Evolutionary conservation across 2,113 vertebrate species (phyloP).

Genomic region (Crypturellus undulatus): DNA sequence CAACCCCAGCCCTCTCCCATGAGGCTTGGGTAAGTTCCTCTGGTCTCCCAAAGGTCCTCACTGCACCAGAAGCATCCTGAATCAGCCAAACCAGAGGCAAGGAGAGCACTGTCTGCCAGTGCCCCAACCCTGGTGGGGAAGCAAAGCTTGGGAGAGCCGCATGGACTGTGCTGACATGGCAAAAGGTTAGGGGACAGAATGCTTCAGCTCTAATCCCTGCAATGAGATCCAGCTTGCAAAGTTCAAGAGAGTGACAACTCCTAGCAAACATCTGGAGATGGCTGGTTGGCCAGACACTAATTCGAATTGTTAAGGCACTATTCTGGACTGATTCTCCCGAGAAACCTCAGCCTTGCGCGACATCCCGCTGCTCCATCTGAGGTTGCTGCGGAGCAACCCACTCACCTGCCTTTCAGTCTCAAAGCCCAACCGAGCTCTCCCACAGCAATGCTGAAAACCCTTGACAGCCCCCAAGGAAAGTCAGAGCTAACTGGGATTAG

Average conservation of each 20-base stretch:
- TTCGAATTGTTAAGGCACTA: slow-evolving; percentile 66
- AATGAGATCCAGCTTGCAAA: neutral
- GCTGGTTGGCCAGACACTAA: neutral
- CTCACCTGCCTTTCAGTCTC: neutral
- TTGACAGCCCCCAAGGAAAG: slow-evolving; percentile 8
- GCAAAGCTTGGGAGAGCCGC: neutral
- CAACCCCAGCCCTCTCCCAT: neutral
- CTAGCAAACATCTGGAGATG: neutral
- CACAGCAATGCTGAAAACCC: neutral
- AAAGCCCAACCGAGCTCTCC: neutral
- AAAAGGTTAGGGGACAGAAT: neutral
- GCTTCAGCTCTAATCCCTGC: neutral
- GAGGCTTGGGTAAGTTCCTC: neutral
- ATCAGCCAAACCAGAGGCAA: neutral
- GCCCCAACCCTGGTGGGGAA: neutral
- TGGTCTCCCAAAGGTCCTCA: neutral
- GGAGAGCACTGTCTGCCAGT: neutral
- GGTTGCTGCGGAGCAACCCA: neutral
- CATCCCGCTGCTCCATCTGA: neutral
- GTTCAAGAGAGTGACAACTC: neutral
- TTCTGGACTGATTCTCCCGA: neutral
- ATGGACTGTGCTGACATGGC: accelerated
- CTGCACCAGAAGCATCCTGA: neutral
- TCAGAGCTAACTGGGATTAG: neutral
- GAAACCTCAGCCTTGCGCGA: neutral